phyloP scores from a whole-genome alignment of 2,113 vertebrate species.

The Paracyprichromis sp. region DNA sequence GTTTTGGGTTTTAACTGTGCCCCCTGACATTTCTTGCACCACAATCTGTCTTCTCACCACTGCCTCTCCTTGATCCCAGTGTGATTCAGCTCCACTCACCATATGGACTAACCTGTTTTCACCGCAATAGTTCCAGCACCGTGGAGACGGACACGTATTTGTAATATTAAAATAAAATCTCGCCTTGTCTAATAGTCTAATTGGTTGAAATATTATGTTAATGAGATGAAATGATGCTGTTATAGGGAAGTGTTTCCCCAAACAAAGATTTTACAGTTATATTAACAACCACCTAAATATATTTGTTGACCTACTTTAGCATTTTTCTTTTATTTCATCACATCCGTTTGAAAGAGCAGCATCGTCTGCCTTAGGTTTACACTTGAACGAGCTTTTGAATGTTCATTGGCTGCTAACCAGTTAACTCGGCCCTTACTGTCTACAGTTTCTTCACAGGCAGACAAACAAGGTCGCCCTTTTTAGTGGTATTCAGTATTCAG shows the following conservation, averaged over 20 bases:
- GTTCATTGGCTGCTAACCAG: not conserved
- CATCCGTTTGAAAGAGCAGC: not conserved
- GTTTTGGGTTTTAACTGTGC: not conserved
- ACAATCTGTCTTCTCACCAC: conserved; percentile 40
- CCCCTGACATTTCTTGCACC: conserved; percentile 9
- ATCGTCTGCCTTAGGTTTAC: not conserved
- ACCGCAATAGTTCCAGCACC: not conserved
- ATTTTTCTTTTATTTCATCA: not conserved
- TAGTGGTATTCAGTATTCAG: not conserved
- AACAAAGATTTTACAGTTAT: not conserved
- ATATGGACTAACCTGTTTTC: conserved; percentile 31
- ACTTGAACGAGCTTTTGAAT: not conserved
- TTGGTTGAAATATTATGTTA: conserved; percentile 14
- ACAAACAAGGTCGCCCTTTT: not conserved
- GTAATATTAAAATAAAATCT: not conserved
- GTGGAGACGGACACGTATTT: not conserved
- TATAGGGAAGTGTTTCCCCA: not conserved
- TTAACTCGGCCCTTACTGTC: not conserved
- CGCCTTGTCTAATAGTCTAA: not conserved
- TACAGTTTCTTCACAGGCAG: not conserved
- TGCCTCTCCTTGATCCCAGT: conserved; percentile 31
- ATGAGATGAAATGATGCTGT: not conserved
- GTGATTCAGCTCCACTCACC: conserved; percentile 12
- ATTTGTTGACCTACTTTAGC: not conserved
- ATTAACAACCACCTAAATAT: not conserved